Conservation (phyloP, 2,888 invertebrate genomes). For the Nymphalis c-album region DNA sequence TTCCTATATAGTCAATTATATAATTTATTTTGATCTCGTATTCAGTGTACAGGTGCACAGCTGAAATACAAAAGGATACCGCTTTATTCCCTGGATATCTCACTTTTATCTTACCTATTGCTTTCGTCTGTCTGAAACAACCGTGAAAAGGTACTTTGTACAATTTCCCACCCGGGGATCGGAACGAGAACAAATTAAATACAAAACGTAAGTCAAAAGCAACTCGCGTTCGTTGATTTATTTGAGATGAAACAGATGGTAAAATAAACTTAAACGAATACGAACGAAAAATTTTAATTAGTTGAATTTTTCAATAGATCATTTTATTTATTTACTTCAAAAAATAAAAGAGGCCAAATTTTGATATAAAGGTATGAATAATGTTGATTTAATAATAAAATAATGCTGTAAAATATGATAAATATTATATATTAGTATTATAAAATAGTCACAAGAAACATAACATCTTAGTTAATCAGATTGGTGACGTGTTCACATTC, state of each 20-base stretch:
- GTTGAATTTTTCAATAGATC: too few relatives aligned
- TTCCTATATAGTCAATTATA: background rate
- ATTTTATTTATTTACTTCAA: too few relatives aligned
- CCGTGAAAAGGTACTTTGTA: conserved; percentile 24
- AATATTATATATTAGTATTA: too few relatives aligned
- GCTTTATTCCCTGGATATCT: conserved; percentile 21
- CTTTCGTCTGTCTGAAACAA: conserved; percentile 23
- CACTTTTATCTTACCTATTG: conserved; percentile 17
- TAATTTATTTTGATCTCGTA: conserved; percentile 22
- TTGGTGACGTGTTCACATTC: too few relatives aligned
- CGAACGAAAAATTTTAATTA: too few relatives aligned
- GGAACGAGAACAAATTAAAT: conserved; percentile 33
- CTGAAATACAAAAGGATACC: conserved; percentile 7
- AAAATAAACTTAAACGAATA: background rate
- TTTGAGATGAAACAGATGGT: conserved; percentile 4
- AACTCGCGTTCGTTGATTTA: conserved; percentile 35
- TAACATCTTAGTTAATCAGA: too few relatives aligned
- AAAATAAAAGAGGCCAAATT: too few relatives aligned
- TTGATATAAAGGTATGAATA: too few relatives aligned
- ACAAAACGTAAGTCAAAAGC: conserved; percentile 27
- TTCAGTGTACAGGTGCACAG: conserved; percentile 3
- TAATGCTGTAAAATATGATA: too few relatives aligned
- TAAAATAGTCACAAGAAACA: too few relatives aligned
- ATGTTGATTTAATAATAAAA: too few relatives aligned
- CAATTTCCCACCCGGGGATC: conserved; percentile 22